Percentiles rank a stretch among this genome's conserved stretches.
Conservation (phyloP, 2,888 invertebrate genomes). For the Mamestra brassicae region DNA sequence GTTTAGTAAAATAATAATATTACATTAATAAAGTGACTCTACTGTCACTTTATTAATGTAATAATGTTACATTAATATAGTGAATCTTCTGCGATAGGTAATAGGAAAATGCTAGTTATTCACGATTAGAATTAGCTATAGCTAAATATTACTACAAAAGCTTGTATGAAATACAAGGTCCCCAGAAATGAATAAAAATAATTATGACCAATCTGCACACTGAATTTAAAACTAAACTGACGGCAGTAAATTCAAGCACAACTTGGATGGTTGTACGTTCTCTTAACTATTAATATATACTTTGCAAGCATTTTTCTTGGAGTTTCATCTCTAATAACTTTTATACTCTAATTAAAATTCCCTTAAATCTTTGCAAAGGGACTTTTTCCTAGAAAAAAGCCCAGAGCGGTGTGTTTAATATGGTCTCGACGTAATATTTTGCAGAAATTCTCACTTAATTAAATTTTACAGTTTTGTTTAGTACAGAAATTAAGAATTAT, state of each 20-base stretch:
- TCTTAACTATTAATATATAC: neutral
- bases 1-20: too few relatives aligned
- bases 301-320: neutral
- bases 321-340: constrained; percentile 6
- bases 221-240: neutral
- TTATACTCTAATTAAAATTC: constrained; percentile 42
- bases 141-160: too few relatives aligned
- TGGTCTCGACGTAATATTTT: neutral
- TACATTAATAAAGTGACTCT: too few relatives aligned
- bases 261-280: neutral
- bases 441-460: neutral
- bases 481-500: too few relatives aligned
- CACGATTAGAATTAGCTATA: too few relatives aligned
- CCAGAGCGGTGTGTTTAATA: neutral
- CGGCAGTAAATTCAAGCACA: neutral
- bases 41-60: too few relatives aligned
- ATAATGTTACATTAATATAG: too few relatives aligned
- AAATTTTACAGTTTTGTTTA: too few relatives aligned
- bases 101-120: too few relatives aligned
- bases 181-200: too few relatives aligned
- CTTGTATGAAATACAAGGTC: too few relatives aligned
- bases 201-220: neutral
- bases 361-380: neutral
- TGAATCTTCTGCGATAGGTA: too few relatives aligned
- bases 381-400: constrained; percentile 4